Percentiles rank a stretch among this genome's conserved stretches.
Conservation (phyloP, 1,140 invertebrate species). For the Neodiprion lecontei region DNA sequence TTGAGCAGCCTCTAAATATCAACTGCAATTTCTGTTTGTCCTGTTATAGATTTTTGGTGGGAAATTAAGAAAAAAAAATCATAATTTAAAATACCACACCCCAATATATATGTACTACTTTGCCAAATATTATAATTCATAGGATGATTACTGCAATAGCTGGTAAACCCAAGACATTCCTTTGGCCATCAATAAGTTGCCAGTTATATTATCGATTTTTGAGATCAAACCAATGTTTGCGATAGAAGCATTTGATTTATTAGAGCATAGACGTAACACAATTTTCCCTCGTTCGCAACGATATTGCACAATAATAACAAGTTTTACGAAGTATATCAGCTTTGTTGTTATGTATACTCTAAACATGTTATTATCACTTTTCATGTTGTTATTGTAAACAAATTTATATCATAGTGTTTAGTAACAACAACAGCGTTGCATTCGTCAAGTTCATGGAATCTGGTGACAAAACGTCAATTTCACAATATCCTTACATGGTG, state of each 20-base stretch:
- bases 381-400: neutral
- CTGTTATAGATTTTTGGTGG: no score
- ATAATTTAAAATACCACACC: no score
- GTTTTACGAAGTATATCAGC: neutral
- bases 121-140: neutral
- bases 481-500: neutral
- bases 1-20: no score
- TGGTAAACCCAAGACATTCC: neutral
- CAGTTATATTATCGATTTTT: neutral
- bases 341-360: neutral
- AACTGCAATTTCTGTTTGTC: no score
- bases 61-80: no score
- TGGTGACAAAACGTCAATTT: neutral
- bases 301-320: neutral
- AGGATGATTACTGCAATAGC: neutral
- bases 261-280: neutral
- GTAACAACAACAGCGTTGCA: neutral
- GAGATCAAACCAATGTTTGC: constrained; percentile 5
- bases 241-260: constrained; percentile 5
- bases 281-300: neutral
- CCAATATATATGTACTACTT: neutral
- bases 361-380: neutral
- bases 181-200: neutral
- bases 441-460: neutral
- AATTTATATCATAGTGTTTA: neutral